A percentile compares a stretch with the other conserved stretches of the same genome.
phyloP scores from a whole-genome alignment of 2,797 vertebrate genomes.

The Kryptolebias ocellatus region DNA sequence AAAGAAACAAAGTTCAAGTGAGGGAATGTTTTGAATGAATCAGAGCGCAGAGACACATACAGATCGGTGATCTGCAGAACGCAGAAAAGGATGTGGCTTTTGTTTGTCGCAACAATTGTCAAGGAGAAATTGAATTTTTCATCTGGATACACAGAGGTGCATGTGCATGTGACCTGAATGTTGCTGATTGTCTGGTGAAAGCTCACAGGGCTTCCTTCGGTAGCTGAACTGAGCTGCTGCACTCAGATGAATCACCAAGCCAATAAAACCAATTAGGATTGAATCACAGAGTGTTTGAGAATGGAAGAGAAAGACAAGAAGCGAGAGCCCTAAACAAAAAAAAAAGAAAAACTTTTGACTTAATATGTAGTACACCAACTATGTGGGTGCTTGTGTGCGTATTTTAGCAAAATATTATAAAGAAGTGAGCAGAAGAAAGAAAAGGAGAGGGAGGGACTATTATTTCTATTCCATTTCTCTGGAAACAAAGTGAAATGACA shows the following conservation, averaged over 20 bases:
- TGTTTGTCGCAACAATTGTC: conserved; percentile 55
- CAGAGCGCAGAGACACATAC: conserved; percentile 1
- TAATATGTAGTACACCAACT: conserved; percentile 18
- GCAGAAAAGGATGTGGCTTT: conserved; percentile 25
- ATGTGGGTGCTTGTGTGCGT: background rate
- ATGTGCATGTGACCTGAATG: conserved; percentile 37
- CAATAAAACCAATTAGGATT: conserved; percentile 79
- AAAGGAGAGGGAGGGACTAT: conserved; percentile 1
- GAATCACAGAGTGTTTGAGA: conserved; percentile 60
- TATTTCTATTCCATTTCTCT: conserved; percentile 25
- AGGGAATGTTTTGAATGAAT: conserved; percentile 39
- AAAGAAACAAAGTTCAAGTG: conserved; percentile 23
- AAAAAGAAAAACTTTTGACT: conserved; percentile 32
- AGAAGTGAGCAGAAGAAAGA: conserved; percentile 10
- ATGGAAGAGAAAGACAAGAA: conserved; percentile 12
- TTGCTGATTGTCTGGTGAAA: conserved; percentile 67
- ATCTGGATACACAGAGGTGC: conserved; percentile 25
- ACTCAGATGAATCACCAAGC: conserved; percentile 74
- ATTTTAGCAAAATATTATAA: conserved; percentile 16
- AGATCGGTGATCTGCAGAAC: conserved; percentile 15
- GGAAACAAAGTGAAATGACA: conserved; percentile 34
- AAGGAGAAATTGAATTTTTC: conserved; percentile 56
- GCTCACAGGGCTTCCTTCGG: conserved; percentile 66
- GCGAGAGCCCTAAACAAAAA: conserved; percentile 15
- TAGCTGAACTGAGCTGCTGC: conserved; percentile 74